Conservation (phyloP, 2,113 vertebrate genomes). For the Anser cygnoides region DNA sequence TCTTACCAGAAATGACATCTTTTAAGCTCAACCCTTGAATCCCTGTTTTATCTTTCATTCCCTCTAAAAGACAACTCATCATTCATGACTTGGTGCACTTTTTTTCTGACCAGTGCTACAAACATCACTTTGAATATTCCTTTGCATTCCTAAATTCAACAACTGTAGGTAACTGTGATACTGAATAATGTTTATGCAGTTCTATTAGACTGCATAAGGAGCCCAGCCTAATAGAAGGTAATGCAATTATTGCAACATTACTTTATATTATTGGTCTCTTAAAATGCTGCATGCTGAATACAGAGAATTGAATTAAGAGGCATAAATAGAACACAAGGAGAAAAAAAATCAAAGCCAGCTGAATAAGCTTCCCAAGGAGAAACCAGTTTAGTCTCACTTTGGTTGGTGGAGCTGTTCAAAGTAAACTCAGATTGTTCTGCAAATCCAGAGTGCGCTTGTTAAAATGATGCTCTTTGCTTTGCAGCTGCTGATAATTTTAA, state of each 20-base stretch:
- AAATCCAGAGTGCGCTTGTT: not conserved
- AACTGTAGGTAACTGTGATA: not conserved
- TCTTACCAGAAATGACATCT: not conserved
- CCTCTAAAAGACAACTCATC: not conserved
- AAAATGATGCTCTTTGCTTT: not conserved
- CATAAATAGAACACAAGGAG: conserved; percentile 37
- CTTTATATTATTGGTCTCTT: not conserved
- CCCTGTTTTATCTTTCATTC: not conserved
- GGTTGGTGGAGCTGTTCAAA: not conserved
- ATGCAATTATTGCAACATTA: conserved; percentile 40
- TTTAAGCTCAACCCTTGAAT: not conserved
- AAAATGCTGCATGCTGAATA: conserved; percentile 32
- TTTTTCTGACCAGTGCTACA: not conserved
- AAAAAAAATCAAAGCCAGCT: not conserved
- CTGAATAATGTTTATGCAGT: not conserved
- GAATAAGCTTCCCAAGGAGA: not conserved
- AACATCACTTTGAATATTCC: not conserved
- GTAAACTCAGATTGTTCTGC: not conserved
- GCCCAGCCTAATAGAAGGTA: conserved; percentile 24
- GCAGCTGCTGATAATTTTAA: not conserved
- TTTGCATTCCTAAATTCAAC: conserved; percentile 11
- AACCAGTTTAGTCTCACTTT: not conserved
- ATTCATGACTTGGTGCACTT: not conserved
- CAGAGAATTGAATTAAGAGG: conserved; percentile 60
- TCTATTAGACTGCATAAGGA: conserved; percentile 22